A percentile compares a stretch with the other conserved stretches of the same genome.
Conservation (phyloP, 2,888 invertebrate genomes). For the Nesidiocoris tenuis region DNA sequence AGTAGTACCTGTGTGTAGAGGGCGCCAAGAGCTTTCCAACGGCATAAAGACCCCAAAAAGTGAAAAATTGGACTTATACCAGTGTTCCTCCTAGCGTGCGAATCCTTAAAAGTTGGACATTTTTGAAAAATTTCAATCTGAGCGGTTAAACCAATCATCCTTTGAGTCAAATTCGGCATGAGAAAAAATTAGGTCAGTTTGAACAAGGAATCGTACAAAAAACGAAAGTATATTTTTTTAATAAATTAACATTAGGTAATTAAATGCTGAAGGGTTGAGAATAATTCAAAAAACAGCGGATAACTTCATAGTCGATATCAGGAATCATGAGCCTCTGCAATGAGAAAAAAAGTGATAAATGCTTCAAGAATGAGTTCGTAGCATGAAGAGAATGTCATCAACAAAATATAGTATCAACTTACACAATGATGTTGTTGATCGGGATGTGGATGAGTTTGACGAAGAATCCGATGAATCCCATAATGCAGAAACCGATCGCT, state of each 20-base stretch:
- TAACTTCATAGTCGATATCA: not conserved
- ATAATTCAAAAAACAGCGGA: not conserved
- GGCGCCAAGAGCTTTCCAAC: too few relatives aligned
- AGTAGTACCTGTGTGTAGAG: too few relatives aligned
- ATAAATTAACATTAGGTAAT: not conserved
- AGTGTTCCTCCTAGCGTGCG: too few relatives aligned
- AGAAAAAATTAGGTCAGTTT: too few relatives aligned
- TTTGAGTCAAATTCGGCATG: too few relatives aligned
- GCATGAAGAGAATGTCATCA: not conserved
- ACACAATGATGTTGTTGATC: conserved; percentile 94
- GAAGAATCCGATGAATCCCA: conserved; percentile 99
- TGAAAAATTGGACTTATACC: too few relatives aligned
- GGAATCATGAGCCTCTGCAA: not conserved
- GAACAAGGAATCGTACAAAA: not conserved
- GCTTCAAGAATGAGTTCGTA: too few relatives aligned
- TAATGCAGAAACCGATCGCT: conserved; percentile 98
- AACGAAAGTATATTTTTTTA: not conserved
- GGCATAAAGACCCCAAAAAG: too few relatives aligned
- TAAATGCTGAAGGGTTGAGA: not conserved
- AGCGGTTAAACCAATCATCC: too few relatives aligned
- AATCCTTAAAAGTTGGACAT: too few relatives aligned
- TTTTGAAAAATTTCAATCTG: too few relatives aligned
- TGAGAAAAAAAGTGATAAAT: not conserved
- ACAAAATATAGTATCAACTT: conserved; percentile 57
- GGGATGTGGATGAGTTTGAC: conserved; percentile 99